Percentiles rank a stretch among this genome's conserved stretches.
Conservation (phyloP, 2,888 invertebrate species). For the Chrysolina oricalcia region DNA sequence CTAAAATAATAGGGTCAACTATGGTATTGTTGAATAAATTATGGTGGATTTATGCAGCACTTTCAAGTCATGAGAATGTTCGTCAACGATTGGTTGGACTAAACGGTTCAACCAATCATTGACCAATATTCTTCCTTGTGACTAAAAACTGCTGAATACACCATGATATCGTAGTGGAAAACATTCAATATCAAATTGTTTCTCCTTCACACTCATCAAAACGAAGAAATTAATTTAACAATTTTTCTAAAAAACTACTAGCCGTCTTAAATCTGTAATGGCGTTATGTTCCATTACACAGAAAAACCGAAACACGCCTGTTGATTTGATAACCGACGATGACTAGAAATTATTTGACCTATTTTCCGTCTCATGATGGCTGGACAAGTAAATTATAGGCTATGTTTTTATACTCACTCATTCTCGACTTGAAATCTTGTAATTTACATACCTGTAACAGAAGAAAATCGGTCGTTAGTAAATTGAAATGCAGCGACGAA, state of each 20-base stretch:
- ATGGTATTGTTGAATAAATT: too few relatives aligned
- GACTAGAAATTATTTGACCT: constrained; percentile 32
- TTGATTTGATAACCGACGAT: constrained; percentile 32
- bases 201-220: constrained; percentile 9
- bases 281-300: constrained; percentile 7
- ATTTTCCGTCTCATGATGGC: constrained; percentile 32
- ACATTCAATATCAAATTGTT: constrained; percentile 10
- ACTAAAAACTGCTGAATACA: not conserved
- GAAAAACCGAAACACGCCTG: constrained; percentile 7
- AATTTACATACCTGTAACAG: constrained; percentile 46
- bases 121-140: too few relatives aligned
- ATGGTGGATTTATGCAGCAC: too few relatives aligned
- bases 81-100: too few relatives aligned
- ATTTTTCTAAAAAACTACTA: not conserved
- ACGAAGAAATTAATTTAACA: constrained; percentile 7
- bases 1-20: not conserved
- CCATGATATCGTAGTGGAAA: not conserved
- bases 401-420: constrained; percentile 45
- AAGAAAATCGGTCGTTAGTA: constrained; percentile 31
- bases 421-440: constrained; percentile 30
- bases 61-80: too few relatives aligned
- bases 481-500: constrained; percentile 32
- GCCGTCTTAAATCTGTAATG: constrained; percentile 12
- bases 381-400: constrained; percentile 36
- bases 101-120: too few relatives aligned